phyloP scores from a whole-genome alignment of 2,888 invertebrate species.

The Copidosoma aretas region DNA sequence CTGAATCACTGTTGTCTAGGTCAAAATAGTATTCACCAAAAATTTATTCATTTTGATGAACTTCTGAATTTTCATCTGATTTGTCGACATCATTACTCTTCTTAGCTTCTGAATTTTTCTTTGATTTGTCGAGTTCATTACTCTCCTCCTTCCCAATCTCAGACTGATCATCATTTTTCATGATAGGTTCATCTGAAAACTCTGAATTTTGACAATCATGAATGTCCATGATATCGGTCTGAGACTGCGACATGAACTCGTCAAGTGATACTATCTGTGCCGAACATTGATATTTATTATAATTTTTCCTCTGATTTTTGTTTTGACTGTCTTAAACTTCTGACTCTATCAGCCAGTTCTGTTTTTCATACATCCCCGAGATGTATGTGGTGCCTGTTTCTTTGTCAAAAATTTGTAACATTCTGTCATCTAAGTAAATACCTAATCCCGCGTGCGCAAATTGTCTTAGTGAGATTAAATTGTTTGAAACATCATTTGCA shows the following conservation, averaged over 20 bases:
- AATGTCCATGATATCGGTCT: not conserved
- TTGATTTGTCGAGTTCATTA: not conserved
- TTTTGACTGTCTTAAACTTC: not conserved
- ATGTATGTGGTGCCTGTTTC: not conserved
- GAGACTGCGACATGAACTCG: slow-evolving; percentile 18
- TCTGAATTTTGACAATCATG: not conserved
- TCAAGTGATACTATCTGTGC: not conserved
- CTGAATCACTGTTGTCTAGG: not conserved
- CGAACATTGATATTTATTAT: slow-evolving; percentile 3
- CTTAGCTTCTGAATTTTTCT: not conserved
- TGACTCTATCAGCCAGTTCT: slow-evolving; percentile 13
- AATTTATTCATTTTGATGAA: not conserved
- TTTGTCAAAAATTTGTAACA: slow-evolving; percentile 2
- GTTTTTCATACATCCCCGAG: not conserved
- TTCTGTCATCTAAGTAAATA: too few relatives aligned
- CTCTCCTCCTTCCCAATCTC: slow-evolving; percentile 25
- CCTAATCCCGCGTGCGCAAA: not conserved
- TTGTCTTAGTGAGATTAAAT: not conserved
- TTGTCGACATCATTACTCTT: not conserved
- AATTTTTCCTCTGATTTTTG: not conserved
- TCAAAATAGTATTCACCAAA: not conserved
- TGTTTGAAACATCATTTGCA: not conserved
- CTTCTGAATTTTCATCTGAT: not conserved
- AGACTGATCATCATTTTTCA: slow-evolving; percentile 16
- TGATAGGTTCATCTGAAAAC: too few relatives aligned